Evolutionary conservation across 2,113 vertebrate species (phyloP).

Genomic region (Galemys pyrenaicus): DNA sequence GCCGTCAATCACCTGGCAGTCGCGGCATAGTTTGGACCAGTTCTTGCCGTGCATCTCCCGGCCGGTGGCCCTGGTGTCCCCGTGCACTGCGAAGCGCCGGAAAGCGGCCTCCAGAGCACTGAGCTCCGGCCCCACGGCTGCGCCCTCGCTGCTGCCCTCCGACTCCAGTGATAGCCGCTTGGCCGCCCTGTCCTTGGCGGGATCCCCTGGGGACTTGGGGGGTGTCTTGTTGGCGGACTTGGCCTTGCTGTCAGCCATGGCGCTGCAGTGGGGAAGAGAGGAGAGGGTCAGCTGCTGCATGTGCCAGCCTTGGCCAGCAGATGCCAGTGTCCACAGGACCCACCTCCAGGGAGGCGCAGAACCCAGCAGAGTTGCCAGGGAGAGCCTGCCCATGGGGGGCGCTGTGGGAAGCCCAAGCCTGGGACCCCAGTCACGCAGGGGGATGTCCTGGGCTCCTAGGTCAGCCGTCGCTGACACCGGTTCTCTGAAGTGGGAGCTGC

Average conservation of each 20-base stretch:
- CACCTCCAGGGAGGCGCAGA: no score
- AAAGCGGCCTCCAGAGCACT: slow-evolving; percentile 95
- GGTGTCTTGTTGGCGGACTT: slow-evolving; percentile 82
- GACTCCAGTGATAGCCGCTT: slow-evolving; percentile 86
- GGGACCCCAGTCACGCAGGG: no score
- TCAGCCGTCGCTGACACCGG: no score
- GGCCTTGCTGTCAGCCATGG: slow-evolving; percentile 84
- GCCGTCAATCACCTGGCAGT: slow-evolving; percentile 95
- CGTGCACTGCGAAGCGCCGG: slow-evolving; percentile 94
- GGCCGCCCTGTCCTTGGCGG: slow-evolving; percentile 79
- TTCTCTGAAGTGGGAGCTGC: no score
- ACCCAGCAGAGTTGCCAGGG: no score
- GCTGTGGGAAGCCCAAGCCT: no score
- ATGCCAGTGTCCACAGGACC: no score
- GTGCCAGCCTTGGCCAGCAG: fast-evolving
- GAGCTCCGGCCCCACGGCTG: slow-evolving; percentile 86
- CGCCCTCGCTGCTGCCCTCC: slow-evolving; percentile 90
- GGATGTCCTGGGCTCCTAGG: no score
- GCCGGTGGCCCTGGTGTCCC: slow-evolving; percentile 94
- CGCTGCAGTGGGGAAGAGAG: slow-evolving; percentile 70
- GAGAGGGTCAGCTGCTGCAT: neutral
- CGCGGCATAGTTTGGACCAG: slow-evolving; percentile 97
- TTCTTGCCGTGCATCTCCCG: slow-evolving; percentile 98
- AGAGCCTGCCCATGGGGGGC: no score
- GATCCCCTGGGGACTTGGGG: slow-evolving; percentile 84